A percentile compares a stretch with the other conserved stretches of the same genome.
These are phyloP conservation scores for Cantharis lateralis DNA, from an alignment of 2,888 invertebrate species.

Conservation along the genomic window DNA sequence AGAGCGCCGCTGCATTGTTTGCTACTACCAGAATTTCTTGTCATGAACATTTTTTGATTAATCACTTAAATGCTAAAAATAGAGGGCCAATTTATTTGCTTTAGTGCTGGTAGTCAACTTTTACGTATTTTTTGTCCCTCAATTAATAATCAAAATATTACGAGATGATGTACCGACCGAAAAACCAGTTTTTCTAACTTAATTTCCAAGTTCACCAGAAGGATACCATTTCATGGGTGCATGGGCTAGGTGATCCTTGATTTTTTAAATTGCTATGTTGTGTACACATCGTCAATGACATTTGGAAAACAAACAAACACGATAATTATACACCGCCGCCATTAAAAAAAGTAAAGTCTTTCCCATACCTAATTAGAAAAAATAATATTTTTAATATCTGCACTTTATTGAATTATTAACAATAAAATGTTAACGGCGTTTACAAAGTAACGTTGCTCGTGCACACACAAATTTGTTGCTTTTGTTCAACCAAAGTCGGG, in stretches of 20 bases:
- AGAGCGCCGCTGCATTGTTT: neutral
- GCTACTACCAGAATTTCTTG: neutral
- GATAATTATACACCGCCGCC: too few species aligned
- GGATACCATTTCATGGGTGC: neutral
- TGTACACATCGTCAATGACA: neutral
- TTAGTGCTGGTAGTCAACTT: neutral
- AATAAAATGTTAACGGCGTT: slow-evolving; percentile 6
- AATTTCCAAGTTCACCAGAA: neutral
- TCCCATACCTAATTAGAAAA: neutral
- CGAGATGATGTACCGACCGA: neutral
- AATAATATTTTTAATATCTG: neutral
- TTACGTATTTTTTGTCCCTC: neutral
- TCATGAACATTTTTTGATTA: neutral
- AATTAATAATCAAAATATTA: neutral
- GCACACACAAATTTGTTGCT: neutral
- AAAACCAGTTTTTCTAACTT: neutral
- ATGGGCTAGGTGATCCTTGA: neutral
- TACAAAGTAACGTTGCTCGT: neutral
- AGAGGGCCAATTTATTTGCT: neutral
- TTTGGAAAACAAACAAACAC: neutral
- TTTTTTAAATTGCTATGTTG: neutral
- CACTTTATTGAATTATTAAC: slow-evolving; percentile 5
- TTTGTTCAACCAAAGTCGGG: neutral
- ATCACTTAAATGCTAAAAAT: neutral
- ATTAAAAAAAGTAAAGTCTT: neutral